Evolutionary conservation across 2,888 invertebrate genomes (phyloP).

Genomic region (Stenolophus ochropezus): DNA sequence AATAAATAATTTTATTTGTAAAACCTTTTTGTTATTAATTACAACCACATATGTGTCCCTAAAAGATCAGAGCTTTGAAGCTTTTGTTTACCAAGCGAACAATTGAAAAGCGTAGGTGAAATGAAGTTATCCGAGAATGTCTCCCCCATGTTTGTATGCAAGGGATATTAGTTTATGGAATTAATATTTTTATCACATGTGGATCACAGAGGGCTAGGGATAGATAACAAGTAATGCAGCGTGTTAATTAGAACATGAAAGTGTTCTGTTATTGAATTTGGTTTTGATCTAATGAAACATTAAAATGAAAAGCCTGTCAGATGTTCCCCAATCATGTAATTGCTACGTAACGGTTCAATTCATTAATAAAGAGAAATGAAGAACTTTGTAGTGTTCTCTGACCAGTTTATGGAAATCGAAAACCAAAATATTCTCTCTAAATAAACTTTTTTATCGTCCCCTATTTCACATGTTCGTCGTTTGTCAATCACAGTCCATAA

Average conservation of each 20-base stretch:
- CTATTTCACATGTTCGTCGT: background rate
- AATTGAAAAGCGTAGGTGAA: constrained; percentile 25
- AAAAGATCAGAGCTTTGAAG: constrained; percentile 22
- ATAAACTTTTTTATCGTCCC: no score
- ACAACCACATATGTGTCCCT: no score
- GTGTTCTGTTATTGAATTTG: constrained; percentile 28
- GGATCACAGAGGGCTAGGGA: background rate
- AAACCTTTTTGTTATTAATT: no score
- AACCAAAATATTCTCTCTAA: no score
- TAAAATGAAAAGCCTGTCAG: background rate
- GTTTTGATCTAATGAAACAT: constrained; percentile 11
- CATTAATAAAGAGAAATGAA: no score
- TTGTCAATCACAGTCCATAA: background rate
- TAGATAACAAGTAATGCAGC: background rate
- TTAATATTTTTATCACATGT: constrained; percentile 10
- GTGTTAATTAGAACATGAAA: constrained; percentile 28
- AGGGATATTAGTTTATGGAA: constrained; percentile 3
- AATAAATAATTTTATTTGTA: no score
- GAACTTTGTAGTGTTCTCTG: no score
- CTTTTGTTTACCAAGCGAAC: constrained; percentile 32
- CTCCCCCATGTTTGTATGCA: background rate
- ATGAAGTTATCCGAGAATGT: constrained; percentile 2
- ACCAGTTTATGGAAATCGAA: no score
- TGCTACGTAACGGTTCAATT: background rate
- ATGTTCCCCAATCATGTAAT: background rate